These are phyloP conservation scores for Cettia cetti DNA, from an alignment of 2,113 vertebrate genomes.

Conservation along the genomic window DNA sequence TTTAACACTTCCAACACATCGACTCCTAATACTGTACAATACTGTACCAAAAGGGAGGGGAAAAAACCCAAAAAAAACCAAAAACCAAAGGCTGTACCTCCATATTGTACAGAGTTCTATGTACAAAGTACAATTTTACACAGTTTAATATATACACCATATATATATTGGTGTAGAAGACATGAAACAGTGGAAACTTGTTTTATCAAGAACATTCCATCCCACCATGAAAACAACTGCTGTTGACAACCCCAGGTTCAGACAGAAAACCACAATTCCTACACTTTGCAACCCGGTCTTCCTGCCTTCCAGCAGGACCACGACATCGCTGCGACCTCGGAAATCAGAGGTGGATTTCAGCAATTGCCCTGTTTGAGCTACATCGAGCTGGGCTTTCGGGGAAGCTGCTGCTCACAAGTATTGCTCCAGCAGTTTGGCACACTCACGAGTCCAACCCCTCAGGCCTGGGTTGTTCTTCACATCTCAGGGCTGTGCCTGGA, in stretches of 20 bases:
- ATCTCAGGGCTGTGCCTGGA: background rate
- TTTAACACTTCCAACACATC: slow-evolving; percentile 63
- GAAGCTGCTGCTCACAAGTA: slow-evolving; percentile 12
- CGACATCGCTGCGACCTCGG: background rate
- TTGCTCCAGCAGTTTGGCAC: slow-evolving; percentile 62
- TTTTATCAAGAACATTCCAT: slow-evolving; percentile 60
- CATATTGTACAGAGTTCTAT: slow-evolving; percentile 93
- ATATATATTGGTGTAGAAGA: slow-evolving; percentile 71
- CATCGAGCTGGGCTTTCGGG: background rate
- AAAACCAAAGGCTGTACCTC: slow-evolving; percentile 77
- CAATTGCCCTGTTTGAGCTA: background rate
- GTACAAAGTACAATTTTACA: slow-evolving; percentile 92
- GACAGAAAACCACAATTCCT: background rate
- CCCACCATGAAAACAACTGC: slow-evolving; percentile 18
- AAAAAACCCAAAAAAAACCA: background rate
- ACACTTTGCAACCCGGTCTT: background rate
- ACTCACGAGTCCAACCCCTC: background rate
- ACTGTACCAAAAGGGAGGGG: slow-evolving; percentile 76
- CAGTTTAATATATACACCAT: slow-evolving; percentile 81
- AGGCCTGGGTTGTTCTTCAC: background rate
- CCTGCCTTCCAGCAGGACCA: background rate
- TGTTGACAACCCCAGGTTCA: background rate
- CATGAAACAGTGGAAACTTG: slow-evolving; percentile 54
- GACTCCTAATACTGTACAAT: slow-evolving; percentile 88
- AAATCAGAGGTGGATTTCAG: background rate